phyloP scores from a whole-genome alignment of 1,140 invertebrate species.

The Hylaeus volcanicus region DNA sequence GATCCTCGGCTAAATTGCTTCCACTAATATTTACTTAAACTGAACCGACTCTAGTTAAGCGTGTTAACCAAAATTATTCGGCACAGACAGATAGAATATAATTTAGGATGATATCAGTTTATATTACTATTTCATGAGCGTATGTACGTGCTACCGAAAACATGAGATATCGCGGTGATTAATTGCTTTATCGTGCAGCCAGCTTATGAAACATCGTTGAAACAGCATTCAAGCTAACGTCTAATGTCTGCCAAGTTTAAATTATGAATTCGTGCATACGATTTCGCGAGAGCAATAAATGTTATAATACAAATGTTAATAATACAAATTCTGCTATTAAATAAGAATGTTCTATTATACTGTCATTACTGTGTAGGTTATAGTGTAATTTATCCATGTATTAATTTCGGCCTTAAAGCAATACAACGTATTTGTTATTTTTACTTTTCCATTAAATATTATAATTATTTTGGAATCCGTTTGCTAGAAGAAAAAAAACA shows the following conservation, averaged over 20 bases:
- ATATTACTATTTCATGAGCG: slow-evolving; percentile 9
- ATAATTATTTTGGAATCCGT: no score
- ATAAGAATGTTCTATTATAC: no score
- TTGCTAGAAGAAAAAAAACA: no score
- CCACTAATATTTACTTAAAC: slow-evolving; percentile 10
- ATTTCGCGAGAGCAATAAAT: not conserved
- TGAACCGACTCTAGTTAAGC: not conserved
- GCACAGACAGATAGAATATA: slow-evolving; percentile 9
- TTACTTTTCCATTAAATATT: no score
- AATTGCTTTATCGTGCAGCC: slow-evolving; percentile 38
- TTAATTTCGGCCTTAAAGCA: no score
- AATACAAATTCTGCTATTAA: not conserved
- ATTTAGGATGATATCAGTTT: slow-evolving; percentile 22
- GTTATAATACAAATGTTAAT: not conserved
- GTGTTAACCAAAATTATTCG: slow-evolving; percentile 14
- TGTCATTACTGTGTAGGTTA: not conserved
- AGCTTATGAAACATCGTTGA: slow-evolving; percentile 26
- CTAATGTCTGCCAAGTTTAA: slow-evolving; percentile 19
- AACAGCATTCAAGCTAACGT: slow-evolving; percentile 11
- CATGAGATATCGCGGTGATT: slow-evolving; percentile 34
- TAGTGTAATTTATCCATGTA: no score
- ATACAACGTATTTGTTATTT: no score
- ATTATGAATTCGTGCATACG: not conserved
- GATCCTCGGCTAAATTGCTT: not conserved
- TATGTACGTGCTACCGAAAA: slow-evolving; percentile 23